phyloP scores from a whole-genome alignment of 2,888 invertebrate genomes.

The Cosmia trapezina region DNA sequence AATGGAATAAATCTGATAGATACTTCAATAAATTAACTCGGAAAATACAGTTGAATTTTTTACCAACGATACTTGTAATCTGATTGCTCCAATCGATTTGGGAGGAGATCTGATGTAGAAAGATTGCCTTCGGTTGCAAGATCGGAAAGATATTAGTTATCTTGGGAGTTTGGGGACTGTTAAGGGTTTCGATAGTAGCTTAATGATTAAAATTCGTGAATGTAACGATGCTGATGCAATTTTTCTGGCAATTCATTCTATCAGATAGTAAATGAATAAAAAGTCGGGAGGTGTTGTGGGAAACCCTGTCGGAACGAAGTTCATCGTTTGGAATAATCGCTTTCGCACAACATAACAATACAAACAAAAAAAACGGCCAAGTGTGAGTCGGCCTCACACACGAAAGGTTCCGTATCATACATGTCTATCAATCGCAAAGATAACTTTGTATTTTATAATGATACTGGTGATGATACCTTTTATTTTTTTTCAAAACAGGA shows the following conservation, averaged over 20 bases:
- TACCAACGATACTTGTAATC: conserved; percentile 35
- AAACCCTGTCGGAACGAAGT: too few species aligned
- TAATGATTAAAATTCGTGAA: background rate
- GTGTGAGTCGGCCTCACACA: too few species aligned
- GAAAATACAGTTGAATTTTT: conserved; percentile 32
- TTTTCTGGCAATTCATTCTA: background rate
- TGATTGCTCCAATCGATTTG: conserved; percentile 47
- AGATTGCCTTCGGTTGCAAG: conserved; percentile 36
- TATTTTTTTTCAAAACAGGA: too few species aligned
- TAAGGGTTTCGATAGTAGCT: background rate
- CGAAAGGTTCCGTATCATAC: too few species aligned
- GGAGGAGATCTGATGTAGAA: conserved; percentile 37
- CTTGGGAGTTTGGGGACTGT: background rate
- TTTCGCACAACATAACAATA: too few species aligned
- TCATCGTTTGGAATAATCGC: too few species aligned
- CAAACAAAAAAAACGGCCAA: too few species aligned
- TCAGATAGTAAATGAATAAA: background rate
- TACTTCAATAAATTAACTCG: conserved; percentile 40
- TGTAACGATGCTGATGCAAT: background rate
- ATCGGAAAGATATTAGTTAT: conserved; percentile 31
- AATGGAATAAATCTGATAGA: conserved; percentile 31
- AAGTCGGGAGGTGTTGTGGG: too few species aligned
- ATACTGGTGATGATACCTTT: too few species aligned
- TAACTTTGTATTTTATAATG: too few species aligned
- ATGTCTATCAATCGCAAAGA: too few species aligned